Percentiles rank a stretch among this genome's conserved stretches.
Evolutionary conservation across 2,888 invertebrate species (phyloP).

Genomic region (Patella ulyssiponensis): DNA sequence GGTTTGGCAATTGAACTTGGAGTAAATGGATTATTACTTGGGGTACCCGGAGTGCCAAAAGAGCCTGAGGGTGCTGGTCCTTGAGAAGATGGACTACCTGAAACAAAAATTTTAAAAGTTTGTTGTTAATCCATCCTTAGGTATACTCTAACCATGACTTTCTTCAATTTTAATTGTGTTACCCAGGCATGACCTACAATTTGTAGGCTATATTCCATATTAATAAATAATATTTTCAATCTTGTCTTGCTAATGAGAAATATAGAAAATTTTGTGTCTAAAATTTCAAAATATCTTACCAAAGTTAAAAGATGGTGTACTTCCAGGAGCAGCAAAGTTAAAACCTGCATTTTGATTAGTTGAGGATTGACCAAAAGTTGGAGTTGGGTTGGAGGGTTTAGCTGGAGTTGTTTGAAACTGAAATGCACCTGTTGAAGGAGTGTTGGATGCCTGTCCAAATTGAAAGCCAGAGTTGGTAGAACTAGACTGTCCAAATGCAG

Average conservation of each 20-base stretch:
- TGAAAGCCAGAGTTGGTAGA: background rate
- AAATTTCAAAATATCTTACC: background rate
- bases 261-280: too few relatives aligned
- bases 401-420: conserved; percentile 8
- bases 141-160: too few relatives aligned
- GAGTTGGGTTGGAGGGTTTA: background rate
- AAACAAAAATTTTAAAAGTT: background rate
- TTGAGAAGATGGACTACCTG: background rate
- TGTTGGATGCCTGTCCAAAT: background rate
- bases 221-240: too few relatives aligned
- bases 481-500: background rate
- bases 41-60: background rate
- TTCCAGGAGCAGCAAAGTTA: conserved; percentile 9
- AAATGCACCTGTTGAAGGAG: background rate
- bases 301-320: background rate
- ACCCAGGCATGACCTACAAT: too few relatives aligned
- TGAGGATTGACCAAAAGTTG: conserved; percentile 2
- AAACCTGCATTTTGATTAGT: background rate
- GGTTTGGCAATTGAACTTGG: background rate
- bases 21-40: background rate
- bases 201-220: too few relatives aligned
- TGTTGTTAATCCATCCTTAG: too few relatives aligned
- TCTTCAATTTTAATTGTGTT: too few relatives aligned
- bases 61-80: background rate
- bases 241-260: too few relatives aligned